Evolutionary conservation across 2,113 vertebrate genomes (phyloP), one percentile per base, ranked within the genome.

Genomic region (Centrocercus urophasianus): DNA sequence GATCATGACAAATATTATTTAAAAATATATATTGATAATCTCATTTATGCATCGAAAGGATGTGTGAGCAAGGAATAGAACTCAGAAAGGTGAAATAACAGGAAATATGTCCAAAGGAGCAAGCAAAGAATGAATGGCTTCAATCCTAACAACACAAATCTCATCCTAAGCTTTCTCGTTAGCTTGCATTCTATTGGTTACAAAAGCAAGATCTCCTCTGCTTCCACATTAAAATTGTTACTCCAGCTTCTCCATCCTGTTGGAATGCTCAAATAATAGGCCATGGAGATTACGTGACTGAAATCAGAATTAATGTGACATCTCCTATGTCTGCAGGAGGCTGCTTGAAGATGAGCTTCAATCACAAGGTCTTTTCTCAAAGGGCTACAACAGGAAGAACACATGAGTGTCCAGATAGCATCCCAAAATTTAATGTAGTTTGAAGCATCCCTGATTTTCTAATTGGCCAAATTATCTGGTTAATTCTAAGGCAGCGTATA

Each of bases 121-220:
- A 66, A 83, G 42, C 19, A 50, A 83, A 83, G 79, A 89, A 88
- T 86, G 40, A 67, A 72, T 50, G 18, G 27, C 70, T 52, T 43
- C 64, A 83, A 88, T 65, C 72, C 54, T 71, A 83, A 78, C 89
- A 94, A 95, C 87, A 80, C 60, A 67, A 91, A 93, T 19, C 74
- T 70, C 89, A 80, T 47, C 17, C 72, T 63, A 32, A 83, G 40
- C n/a, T 66, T 89, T 67, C 74, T 50, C 67, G 25, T 43, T 22
- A 13, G 34, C 40, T 50, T 32, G 27, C 65, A 6, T 28, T 64
- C 80, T 77, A 54, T 8, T 52, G 38, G 40, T 36, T 72, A 15
- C 65, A 72, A 75, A 84, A 2, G 0, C 56, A 52, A 47, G 14
- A n/a, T 28, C 52, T 42, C 56, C 36, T 73, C 20, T 47, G 36